Evolutionary conservation across 2,797 vertebrate species (phyloP), one percentile per base, ranked within the genome.

Genomic region (Jordanella pulchra): DNA sequence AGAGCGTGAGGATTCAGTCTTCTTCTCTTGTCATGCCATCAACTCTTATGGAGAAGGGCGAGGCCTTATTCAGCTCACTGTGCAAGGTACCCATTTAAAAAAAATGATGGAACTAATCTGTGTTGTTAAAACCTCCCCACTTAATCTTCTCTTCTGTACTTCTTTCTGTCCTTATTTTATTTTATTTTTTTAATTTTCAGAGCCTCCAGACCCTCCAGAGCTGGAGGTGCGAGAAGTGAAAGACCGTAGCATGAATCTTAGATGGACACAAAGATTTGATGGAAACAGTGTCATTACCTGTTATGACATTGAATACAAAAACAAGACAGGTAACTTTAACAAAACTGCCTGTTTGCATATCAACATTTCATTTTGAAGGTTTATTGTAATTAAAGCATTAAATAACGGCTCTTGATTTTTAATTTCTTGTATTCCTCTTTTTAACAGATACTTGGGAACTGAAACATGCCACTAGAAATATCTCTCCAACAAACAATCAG

Each of bases 291-390:
- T 97, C 87, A 99, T 99, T 89, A 98, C 97, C 0, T 97, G 96
- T 0, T 99, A 98, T 0, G 98, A 99, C 70, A 99, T 99, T 0
- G 97, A 99, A 79, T 99, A 99, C 91, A 99, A 99, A 91, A 99
- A 99, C 87, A 99, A 99, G 83, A 98, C 97, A 0, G 98, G 98
- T 98, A 50, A 63, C 90, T 73, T 14, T 21, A 30, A 14, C 23
- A 27, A 25, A 45, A 28, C 2, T 44, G 13, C 48, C 50, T 12
- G 0, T 66, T 25, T 21, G 23, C 60, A 42, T 1, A 54, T 54
- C 5, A 58, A 17, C 55, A 7, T 3, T 14, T 11, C 21, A 11
- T 1, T 32, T 18, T 39, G 6, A 3, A 58, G 32, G 28, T 45
- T 30, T n/a, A 48, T 18, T 50, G 27, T 30, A 39, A 73, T 1